Evolutionary conservation across 2,113 vertebrate species (phyloP), one percentile per base, ranked within the genome.

Genomic region (Panurus biarmicus): DNA sequence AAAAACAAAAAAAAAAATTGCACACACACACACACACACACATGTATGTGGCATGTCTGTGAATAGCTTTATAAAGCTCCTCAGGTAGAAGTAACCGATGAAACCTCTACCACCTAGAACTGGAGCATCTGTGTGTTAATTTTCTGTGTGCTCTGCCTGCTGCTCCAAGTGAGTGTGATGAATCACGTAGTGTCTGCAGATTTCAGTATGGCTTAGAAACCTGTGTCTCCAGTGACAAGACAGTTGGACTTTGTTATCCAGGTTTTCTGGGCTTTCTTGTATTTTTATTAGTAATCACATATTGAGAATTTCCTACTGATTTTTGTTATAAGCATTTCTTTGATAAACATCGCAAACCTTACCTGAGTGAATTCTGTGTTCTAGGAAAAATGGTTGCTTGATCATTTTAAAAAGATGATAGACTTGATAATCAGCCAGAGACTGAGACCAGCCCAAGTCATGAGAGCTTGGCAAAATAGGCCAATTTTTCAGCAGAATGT

Each of bases 301-400:
- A 8, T 16, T 47, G 51, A 77, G 33, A 45, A 38, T 57, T 66
- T 48, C 23, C 42, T 77, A 2, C 0, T 57, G 20, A 33, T 35
- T 35, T 76, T 61, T 66, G 12, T 71, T 64, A 24, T 4, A 56
- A 47, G 4, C 17, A 10, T 40, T 71, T 69, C 11, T 35, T 79
- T 2, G 2, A 22, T 26, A 38, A 69, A 53, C 3, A 54, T 35
- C 0, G 1, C 40, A 9, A 64, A 11, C 45, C 28, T 72, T 70
- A 81, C 69, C 23, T 90, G 44, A n/a, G 4, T 74, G 35, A 83
- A 92, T 47, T 35, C 42, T 12, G 5, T 66, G 26, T 33, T 69
- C 11, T 40, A 53, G 45, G 6, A 35, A 33, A 53, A 82, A 33
- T 1, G 1, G 9, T 51, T 47, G 5, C 35, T 69, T 53, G 26